These are phyloP conservation scores for Cepaea nemoralis DNA, from an alignment of 1,140 invertebrate genomes.

Conservation along the genomic window DNA sequence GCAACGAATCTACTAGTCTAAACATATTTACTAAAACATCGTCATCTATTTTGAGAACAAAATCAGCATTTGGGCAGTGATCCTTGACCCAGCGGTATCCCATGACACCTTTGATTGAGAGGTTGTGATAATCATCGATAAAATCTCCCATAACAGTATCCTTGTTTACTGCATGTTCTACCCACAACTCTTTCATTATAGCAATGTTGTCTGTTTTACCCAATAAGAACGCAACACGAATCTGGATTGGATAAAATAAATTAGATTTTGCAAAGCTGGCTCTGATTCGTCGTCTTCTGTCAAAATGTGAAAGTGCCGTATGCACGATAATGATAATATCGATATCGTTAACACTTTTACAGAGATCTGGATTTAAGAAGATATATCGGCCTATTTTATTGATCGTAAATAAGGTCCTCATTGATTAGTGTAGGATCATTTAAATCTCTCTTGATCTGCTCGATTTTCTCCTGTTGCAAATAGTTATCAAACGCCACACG, in stretches of 20 bases:
- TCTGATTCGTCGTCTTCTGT: slow-evolving; percentile 51
- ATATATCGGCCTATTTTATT: slow-evolving; percentile 5
- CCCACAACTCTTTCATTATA: slow-evolving; percentile 15
- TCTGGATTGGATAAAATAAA: slow-evolving; percentile 34
- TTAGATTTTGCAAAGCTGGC: slow-evolving; percentile 57
- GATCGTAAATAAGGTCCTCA: neutral
- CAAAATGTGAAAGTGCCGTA: slow-evolving; percentile 34
- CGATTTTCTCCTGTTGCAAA: neutral
- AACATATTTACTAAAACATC: slow-evolving; percentile 50
- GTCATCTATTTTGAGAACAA: slow-evolving; percentile 49
- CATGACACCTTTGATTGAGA: slow-evolving; percentile 48
- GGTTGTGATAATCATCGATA: slow-evolving; percentile 45
- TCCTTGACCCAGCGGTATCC: slow-evolving; percentile 44
- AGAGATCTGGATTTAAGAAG: slow-evolving; percentile 20
- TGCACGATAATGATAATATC: slow-evolving; percentile 33
- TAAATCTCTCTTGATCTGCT: slow-evolving; percentile 5
- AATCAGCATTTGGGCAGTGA: slow-evolving; percentile 34
- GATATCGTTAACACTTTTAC: neutral
- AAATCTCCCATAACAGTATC: slow-evolving; percentile 50
- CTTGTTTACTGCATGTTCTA: slow-evolving; percentile 36
- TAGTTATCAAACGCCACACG: too few relatives aligned
- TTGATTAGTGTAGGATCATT: neutral
- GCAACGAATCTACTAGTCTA: slow-evolving; percentile 6
- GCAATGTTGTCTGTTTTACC: slow-evolving; percentile 29
- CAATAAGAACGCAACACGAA: slow-evolving; percentile 44